phyloP scores from a whole-genome alignment of 2,888 invertebrate genomes.

The Acleris laterana region DNA sequence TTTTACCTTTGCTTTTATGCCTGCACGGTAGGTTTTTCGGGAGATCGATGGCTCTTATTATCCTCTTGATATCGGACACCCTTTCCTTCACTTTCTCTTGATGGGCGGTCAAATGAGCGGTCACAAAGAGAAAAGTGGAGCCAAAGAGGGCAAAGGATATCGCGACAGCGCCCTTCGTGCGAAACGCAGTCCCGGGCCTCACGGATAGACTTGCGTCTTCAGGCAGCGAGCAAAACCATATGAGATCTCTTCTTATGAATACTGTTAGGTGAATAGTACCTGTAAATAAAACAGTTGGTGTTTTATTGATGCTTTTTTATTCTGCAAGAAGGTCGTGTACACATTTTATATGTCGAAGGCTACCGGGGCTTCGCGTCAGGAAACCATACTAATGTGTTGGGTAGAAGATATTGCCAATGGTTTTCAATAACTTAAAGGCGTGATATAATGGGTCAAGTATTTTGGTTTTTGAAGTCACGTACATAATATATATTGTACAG shows the following conservation, averaged over 20 bases:
- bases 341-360: too few relatives aligned
- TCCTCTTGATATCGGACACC: constrained; percentile 93
- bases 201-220: constrained; percentile 95
- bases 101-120: constrained; percentile 97
- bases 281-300: constrained; percentile 44
- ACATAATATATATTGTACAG: too few relatives aligned
- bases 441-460: too few relatives aligned
- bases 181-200: constrained; percentile 94
- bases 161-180: constrained; percentile 97
- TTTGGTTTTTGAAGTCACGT: too few relatives aligned
- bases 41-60: constrained; percentile 91
- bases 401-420: too few relatives aligned
- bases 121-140: constrained; percentile 96
- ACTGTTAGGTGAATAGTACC: constrained; percentile 94
- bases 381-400: too few relatives aligned
- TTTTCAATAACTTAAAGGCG: too few relatives aligned
- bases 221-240: constrained; percentile 97
- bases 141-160: constrained; percentile 97
- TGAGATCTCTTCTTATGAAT: constrained; percentile 94
- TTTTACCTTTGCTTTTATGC: constrained; percentile 88
- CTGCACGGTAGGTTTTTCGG: constrained; percentile 91
- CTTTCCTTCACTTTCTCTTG: constrained; percentile 94
- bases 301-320: too few relatives aligned
- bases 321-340: too few relatives aligned
- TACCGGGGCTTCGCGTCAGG: too few relatives aligned